Percentiles rank a stretch among this genome's conserved stretches.
These are phyloP conservation scores for Cassiopea xamachana DNA, from an alignment of 30 jellyfish, hydroid and myxozoan genomes.

Conservation along the genomic window DNA sequence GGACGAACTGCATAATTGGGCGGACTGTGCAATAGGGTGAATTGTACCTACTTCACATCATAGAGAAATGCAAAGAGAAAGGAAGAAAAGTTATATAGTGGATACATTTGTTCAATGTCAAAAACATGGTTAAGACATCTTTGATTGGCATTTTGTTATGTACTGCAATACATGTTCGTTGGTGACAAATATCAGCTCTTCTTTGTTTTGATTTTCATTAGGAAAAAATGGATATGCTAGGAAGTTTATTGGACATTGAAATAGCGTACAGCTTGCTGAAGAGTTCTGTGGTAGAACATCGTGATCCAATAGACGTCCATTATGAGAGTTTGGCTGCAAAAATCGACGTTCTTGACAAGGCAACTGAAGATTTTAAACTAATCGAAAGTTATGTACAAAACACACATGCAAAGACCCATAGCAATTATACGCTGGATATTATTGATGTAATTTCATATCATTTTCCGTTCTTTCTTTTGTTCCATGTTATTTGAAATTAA, in stretches of 20 bases:
- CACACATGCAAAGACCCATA: conserved; percentile 91
- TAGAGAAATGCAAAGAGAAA: no score
- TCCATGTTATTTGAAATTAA: not conserved
- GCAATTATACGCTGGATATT: conserved; percentile 70
- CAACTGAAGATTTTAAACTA: conserved; percentile 61
- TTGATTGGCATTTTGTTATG: no score
- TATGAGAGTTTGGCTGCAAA: conserved; percentile 86
- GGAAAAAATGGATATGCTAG: conserved; percentile 88
- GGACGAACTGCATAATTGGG: no score
- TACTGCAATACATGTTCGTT: no score
- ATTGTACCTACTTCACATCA: no score
- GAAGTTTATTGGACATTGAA: conserved; percentile 92
- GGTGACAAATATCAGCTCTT: no score
- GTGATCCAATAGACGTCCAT: conserved; percentile 90
- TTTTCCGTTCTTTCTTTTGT: not conserved
- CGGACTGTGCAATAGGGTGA: no score
- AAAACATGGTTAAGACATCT: no score
- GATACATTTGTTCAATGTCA: no score
- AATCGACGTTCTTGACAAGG: conserved; percentile 68
- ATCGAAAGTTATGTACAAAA: conserved; percentile 73
- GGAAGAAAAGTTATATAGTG: no score
- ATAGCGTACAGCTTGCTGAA: conserved; percentile 90
- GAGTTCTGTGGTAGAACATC: conserved; percentile 32
- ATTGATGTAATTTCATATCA: conserved; percentile 59
- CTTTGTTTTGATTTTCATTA: not conserved